Base-by-base conservation (phyloP, 2,113 vertebrate genomes). In the Nestor notabilis region DNA sequence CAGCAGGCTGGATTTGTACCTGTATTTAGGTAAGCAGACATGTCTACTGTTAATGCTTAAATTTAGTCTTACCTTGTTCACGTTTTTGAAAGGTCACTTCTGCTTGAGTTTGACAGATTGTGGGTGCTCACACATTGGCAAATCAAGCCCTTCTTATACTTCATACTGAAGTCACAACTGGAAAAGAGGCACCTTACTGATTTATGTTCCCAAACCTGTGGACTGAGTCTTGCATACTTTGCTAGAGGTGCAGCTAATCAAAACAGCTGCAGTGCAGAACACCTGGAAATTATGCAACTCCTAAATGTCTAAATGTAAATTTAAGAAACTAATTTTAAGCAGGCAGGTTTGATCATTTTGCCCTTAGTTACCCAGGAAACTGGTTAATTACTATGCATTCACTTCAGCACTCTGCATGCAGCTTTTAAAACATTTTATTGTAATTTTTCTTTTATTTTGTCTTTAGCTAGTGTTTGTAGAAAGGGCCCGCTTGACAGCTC, bases 371-470 rank as follows among this genome's bases (percentile, higher is more conserved):
- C 97, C 96, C 53, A 79, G 96, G 95, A 97, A 97, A 95, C 96
- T 31, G 66, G 65, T 85, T 97, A 97, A 97, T 97, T 96, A 84
- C 56, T 89, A 79, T 91, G 94, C 90, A 84, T 94, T 93, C 90
- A 47, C 87, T 96, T 90, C 82, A 92, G 86, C 52, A 65, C 55
- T 93, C 80, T 61, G 71, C 44, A 56, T 71, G 55, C 24, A 78
- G 90, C 90, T 94, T 97, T 95, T 95, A 87, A 93, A 97, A 79
- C 72, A 92, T 97, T 95, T 93, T 91, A 91, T 94, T 96, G 72
- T 28, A 86, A 77, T 93, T 95, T 96, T 95, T 92, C 82, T 95
- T 94, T 96, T 93, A 93, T 95, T 96, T 96, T 97, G 58, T 90
- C 92, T 94, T 68, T 79, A 95, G 83, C 90, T 95, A 87, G 37